These are phyloP conservation scores for Halichoeres trimaculatus DNA, from an alignment of 2,113 vertebrate species.

Conservation along the genomic window DNA sequence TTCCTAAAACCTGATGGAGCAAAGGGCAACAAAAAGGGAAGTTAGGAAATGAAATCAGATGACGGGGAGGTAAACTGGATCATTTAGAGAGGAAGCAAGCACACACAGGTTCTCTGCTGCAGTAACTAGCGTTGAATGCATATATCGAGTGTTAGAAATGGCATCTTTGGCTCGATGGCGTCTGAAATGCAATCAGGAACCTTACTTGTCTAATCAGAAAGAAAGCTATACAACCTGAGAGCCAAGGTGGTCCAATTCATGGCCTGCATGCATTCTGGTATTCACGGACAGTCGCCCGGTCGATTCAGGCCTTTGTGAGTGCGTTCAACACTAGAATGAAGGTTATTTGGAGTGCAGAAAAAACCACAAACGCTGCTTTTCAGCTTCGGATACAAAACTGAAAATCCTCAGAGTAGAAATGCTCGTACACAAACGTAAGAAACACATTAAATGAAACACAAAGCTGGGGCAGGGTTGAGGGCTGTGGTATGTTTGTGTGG, in stretches of 20 bases:
- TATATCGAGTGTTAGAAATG: neutral
- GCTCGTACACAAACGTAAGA: constrained; percentile 22
- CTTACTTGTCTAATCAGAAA: constrained; percentile 53
- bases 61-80: constrained; percentile 34
- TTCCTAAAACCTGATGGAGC: constrained; percentile 32
- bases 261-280: constrained; percentile 26
- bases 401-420: constrained; percentile 30
- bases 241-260: constrained; percentile 47
- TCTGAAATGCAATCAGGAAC: constrained; percentile 69
- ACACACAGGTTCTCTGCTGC: constrained; percentile 23
- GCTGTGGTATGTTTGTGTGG: constrained; percentile 5
- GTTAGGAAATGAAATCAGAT: neutral
- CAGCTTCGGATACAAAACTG: constrained; percentile 16
- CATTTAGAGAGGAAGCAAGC: constrained; percentile 32
- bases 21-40: constrained; percentile 24
- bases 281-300: constrained; percentile 48
- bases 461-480: constrained; percentile 39
- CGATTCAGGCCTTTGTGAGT: constrained; percentile 47
- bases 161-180: constrained; percentile 51
- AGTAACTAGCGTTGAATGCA: constrained; percentile 12
- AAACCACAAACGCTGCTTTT: constrained; percentile 49
- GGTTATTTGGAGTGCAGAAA: constrained; percentile 40
- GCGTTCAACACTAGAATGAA: constrained; percentile 29
- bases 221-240: constrained; percentile 42
- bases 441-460: constrained; percentile 34